Conservation (phyloP, 2,888 invertebrate species). For the Xylocampa areola region DNA sequence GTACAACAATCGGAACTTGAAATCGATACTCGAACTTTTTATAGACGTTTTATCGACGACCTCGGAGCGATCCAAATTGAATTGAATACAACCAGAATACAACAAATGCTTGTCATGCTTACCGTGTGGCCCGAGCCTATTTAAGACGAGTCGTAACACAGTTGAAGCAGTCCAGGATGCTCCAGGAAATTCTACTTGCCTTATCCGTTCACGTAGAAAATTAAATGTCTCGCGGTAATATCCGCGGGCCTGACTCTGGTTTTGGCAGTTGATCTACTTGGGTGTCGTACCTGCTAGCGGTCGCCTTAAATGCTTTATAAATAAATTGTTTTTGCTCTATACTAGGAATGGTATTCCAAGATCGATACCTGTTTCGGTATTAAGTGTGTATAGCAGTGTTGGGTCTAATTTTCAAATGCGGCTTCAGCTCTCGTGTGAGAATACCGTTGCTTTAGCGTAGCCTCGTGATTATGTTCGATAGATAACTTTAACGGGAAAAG, state of each 20-base stretch:
- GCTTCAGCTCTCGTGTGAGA: slow-evolving; percentile 39
- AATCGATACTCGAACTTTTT: slow-evolving; percentile 47
- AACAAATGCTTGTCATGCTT: slow-evolving; percentile 62
- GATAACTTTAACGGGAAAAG: slow-evolving; percentile 37
- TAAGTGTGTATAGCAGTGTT: slow-evolving; percentile 13
- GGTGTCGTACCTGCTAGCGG: slow-evolving; percentile 62
- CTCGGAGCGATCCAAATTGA: slow-evolving; percentile 45
- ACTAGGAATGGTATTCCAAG: slow-evolving; percentile 33
- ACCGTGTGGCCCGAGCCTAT: slow-evolving; percentile 64
- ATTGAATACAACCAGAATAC: slow-evolving; percentile 44
- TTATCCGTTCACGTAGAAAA: slow-evolving; percentile 90
- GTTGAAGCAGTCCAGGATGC: slow-evolving; percentile 79
- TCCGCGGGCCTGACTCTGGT: slow-evolving; percentile 80
- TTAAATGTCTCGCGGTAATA: slow-evolving; percentile 88
- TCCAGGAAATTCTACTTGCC: slow-evolving; percentile 82
- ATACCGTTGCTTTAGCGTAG: slow-evolving; percentile 29
- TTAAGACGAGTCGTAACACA: slow-evolving; percentile 78
- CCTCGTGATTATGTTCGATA: slow-evolving; percentile 34
- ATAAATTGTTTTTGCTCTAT: slow-evolving; percentile 57
- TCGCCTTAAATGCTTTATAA: slow-evolving; percentile 56
- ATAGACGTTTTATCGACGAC: slow-evolving; percentile 37
- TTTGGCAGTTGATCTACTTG: slow-evolving; percentile 85
- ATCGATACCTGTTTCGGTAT: slow-evolving; percentile 29
- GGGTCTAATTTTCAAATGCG: slow-evolving; percentile 30
- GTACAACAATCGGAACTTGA: slow-evolving; percentile 31